Evolutionary conservation across 2,888 invertebrate genomes (phyloP).

Genomic region (Parthenolecanium corni): DNA sequence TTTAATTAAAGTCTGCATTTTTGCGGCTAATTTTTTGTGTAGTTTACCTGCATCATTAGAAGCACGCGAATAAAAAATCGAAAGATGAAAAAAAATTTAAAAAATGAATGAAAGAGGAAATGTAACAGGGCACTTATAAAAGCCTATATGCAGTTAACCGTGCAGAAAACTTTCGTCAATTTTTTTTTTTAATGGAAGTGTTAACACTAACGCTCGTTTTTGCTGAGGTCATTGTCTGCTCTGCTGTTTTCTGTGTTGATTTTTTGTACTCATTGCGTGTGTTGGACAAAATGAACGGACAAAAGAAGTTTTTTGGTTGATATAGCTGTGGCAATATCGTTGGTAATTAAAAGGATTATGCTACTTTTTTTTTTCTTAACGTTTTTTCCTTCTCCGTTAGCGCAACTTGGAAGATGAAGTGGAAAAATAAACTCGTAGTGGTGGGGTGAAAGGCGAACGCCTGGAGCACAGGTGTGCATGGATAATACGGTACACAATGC

Average conservation of each 20-base stretch:
- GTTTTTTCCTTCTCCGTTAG: neutral
- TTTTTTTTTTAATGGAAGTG: too few relatives aligned
- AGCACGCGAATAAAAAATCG: slow-evolving; percentile 2
- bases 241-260: too few relatives aligned
- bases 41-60: slow-evolving; percentile 11
- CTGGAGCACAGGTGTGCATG: slow-evolving; percentile 26
- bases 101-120: too few relatives aligned
- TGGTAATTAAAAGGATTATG: neutral
- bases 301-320: neutral
- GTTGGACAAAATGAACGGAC: neutral
- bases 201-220: too few relatives aligned
- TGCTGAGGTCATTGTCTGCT: too few relatives aligned
- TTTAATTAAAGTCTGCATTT: neutral
- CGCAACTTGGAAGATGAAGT: neutral
- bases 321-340: neutral
- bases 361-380: neutral
- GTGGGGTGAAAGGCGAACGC: slow-evolving; percentile 3
- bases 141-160: too few relatives aligned
- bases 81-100: too few relatives aligned
- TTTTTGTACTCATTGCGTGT: too few relatives aligned
- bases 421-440: neutral
- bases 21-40: neutral
- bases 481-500: slow-evolving; percentile 26
- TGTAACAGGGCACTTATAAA: too few relatives aligned
- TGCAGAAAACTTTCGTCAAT: too few relatives aligned